Evolutionary conservation across 1,140 invertebrate species (phyloP).

Genomic region (Hycleus cichorii): DNA sequence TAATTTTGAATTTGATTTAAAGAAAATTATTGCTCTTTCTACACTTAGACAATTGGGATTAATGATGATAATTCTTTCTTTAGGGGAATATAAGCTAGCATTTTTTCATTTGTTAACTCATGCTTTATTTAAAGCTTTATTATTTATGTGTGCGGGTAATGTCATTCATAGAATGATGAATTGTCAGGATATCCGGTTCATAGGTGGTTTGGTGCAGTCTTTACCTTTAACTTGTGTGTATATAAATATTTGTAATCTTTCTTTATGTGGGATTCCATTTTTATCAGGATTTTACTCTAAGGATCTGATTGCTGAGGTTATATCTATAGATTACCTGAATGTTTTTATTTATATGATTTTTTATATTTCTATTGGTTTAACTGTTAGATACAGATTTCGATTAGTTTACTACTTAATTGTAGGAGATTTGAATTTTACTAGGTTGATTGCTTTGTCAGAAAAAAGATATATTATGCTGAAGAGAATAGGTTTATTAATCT

Average conservation of each 20-base stretch:
- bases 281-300: slow-evolving; percentile 58
- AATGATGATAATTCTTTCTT: slow-evolving; percentile 53
- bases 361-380: slow-evolving; percentile 49
- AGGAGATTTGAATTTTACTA: too few species aligned
- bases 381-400: slow-evolving; percentile 15
- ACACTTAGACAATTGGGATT: slow-evolving; percentile 62
- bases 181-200: slow-evolving; percentile 56
- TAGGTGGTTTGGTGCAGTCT: slow-evolving; percentile 41
- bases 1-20: slow-evolving; percentile 58
- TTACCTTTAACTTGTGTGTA: slow-evolving; percentile 40
- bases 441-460: too few species aligned
- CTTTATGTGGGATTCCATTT: slow-evolving; percentile 51
- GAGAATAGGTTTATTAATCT: too few species aligned
- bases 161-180: slow-evolving; percentile 54
- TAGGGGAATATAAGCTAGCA: slow-evolving; percentile 43
- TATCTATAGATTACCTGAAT: slow-evolving; percentile 45
- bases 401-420: too few species aligned
- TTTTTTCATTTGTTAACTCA: slow-evolving; percentile 57
- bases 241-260: slow-evolving; percentile 47
- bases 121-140: slow-evolving; percentile 57
- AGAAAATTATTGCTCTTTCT: slow-evolving; percentile 65
- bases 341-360: slow-evolving; percentile 45
- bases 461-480: too few species aligned
- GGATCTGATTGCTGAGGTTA: slow-evolving; percentile 53
- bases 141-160: slow-evolving; percentile 53